Evolutionary conservation across 2,113 vertebrate species (phyloP), one percentile per base, ranked within the genome.

Genomic region (Spea multiplicata): DNA sequence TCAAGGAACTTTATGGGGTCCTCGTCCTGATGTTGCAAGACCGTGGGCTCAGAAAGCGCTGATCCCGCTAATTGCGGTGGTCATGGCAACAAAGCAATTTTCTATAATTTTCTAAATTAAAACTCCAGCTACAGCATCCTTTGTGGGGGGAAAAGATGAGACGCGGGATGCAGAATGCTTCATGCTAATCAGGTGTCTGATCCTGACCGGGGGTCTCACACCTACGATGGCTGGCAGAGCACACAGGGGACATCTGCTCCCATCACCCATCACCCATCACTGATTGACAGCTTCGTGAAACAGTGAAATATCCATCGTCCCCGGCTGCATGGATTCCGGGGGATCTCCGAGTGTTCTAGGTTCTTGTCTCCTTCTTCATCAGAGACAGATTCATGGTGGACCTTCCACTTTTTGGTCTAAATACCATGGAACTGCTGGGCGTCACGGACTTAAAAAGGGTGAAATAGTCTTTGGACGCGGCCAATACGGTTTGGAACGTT

Each of bases 51-150:
- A 44, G 17, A 3, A 3, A 47, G 66, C 6, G 69, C 44, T 61
- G 8, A 77, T 70, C 10, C 16, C 13, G 66, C 74, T 82, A 87
- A 88, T 88, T 85, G 49, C 76, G 0, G 13, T 78, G 66, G 69
- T 84, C 72, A 45, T 83, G 57, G 47, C 85, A 80, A 82, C 44
- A 12, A 50, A 64, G 74, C 65, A 73, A 82, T 84, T 87, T 84
- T 82, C 71, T 73, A 50, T 71, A 79, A 46, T 85, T 89, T 88
- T 67, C 79, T 82, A 62, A 83, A 85, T 85, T 86, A 81, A 83
- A 83, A 73, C 8, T 76, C 79, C 71, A 70, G 16, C 49, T 45
- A 65, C 83, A 81, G 81, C 78, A 57, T 75, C 83, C 61, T 13
- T 65, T 48, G 14, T 65, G 17, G 47, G 44, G 44, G 30, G 2